phyloP scores from a whole-genome alignment of 30 jellyfish, hydroid and myxozoan genomes.

The Chrysaora quinquecirrha region DNA sequence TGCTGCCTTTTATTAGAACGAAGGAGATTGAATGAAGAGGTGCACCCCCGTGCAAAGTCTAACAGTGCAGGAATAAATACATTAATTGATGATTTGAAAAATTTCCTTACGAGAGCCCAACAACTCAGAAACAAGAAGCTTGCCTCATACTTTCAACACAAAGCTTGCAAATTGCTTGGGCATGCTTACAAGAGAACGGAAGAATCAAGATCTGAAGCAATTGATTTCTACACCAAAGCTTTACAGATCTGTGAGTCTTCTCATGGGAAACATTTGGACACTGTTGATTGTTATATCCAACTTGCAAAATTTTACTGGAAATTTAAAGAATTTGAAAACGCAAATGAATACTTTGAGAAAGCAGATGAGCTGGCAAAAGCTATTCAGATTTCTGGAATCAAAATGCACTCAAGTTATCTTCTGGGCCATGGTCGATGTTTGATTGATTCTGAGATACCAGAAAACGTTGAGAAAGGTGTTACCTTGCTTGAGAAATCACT shows the following conservation, averaged over 20 bases:
- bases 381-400: not conserved
- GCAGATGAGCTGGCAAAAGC: not conserved
- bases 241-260: too few relatives aligned
- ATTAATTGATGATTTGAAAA: not conserved
- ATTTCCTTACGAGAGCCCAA: not conserved
- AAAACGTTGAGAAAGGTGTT: not conserved
- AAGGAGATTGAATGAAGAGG: too few relatives aligned
- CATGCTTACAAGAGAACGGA: not conserved
- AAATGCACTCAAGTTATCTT: too few relatives aligned
- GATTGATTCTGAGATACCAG: not conserved
- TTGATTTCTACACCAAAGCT: not conserved
- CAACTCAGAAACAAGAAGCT: not conserved
- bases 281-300: not conserved
- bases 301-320: not conserved
- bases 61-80: too few relatives aligned
- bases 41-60: too few relatives aligned
- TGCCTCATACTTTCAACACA: not conserved
- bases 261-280: not conserved
- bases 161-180: not conserved
- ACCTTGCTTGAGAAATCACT: not conserved
- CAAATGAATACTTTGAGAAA: not conserved
- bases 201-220: not conserved
- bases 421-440: not conserved
- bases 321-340: not conserved
- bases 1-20: not conserved